Evolutionary conservation across 1,140 invertebrate genomes (phyloP), one percentile per base, ranked within the genome.

Genomic region (Venustaconcha ellipsiformis): DNA sequence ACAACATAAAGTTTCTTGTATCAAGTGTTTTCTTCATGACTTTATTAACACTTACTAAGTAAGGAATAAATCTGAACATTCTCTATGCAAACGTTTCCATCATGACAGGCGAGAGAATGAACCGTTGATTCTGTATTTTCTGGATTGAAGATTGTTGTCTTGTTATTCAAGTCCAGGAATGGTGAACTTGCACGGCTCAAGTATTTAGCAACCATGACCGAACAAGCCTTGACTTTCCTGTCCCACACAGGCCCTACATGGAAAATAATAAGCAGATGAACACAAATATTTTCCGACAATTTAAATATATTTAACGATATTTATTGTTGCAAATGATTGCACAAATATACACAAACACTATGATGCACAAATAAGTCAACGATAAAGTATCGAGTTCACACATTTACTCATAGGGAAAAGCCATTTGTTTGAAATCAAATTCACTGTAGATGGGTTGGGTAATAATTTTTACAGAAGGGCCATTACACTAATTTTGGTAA

Each of bases 81-180:
- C 57, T 81, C 80, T 6, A 81, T 62, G 57, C 80, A 81, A 15
- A 78, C 67, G 11, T 20, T 60, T 5, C 71, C 76, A 37, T 75
- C 70, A 23, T 78, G 69, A 64, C 80, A 81, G 12, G 80, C 80
- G 14, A 76, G 57, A 12, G 72, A 74, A 63, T 81, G 80, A 17
- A 81, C 77, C 1, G 59, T 60, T n/a, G 77, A 76, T n/a, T 76
- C 57, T 56, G 57, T 15, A 48, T 64, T 73, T 12, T 68, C 77
- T 23, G 68, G 80, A 72, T 79, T 82, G 75, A 72, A 82, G 72
- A 82, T 75, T 4, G 74, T 62, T 1, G 72, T 74, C 23, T 62
- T 73, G 60, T 82, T 62, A 6, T 26, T 64, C n/a, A 80, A 59
- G 4, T 79, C 66, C 30, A 62, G 74, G 62, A 78, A 82, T 11